A percentile compares a stretch with the other conserved stretches of the same genome.
These are phyloP conservation scores for Podotricha telesiphe DNA, from an alignment of 2,888 invertebrate species.

Conservation along the genomic window DNA sequence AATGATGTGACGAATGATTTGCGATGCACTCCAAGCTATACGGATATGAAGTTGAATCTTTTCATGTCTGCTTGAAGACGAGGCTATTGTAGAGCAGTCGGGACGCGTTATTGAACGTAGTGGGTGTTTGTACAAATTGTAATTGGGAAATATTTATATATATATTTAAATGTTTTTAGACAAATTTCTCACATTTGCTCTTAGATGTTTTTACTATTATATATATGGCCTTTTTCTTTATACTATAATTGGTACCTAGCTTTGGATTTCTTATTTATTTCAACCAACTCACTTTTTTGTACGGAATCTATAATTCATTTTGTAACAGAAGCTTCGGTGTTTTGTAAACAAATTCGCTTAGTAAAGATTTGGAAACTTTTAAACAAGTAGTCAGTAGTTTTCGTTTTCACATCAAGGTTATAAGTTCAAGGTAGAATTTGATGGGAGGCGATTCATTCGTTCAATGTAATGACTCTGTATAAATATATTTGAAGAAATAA, in stretches of 20 bases:
- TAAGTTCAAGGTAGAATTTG: conserved; percentile 9
- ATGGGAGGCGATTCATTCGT: background rate
- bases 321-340: background rate
- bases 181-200: too few species aligned
- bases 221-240: too few species aligned
- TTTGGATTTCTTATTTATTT: too few species aligned
- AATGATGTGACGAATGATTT: conserved; percentile 50
- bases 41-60: background rate
- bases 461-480: background rate
- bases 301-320: background rate
- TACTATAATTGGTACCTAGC: too few species aligned
- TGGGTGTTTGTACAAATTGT: background rate
- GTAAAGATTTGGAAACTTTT: conserved; percentile 13
- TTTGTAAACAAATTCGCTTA: conserved; percentile 10
- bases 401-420: conserved; percentile 22
- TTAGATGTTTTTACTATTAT: too few species aligned
- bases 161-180: too few species aligned
- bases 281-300: background rate
- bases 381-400: background rate
- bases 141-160: background rate
- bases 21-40: conserved; percentile 29
- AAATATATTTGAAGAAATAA: background rate
- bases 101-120: background rate
- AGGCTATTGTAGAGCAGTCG: background rate
- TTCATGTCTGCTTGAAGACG: too few species aligned